Conservation (phyloP, 2,113 vertebrate genomes). For the Syrrhaptes paradoxus region DNA sequence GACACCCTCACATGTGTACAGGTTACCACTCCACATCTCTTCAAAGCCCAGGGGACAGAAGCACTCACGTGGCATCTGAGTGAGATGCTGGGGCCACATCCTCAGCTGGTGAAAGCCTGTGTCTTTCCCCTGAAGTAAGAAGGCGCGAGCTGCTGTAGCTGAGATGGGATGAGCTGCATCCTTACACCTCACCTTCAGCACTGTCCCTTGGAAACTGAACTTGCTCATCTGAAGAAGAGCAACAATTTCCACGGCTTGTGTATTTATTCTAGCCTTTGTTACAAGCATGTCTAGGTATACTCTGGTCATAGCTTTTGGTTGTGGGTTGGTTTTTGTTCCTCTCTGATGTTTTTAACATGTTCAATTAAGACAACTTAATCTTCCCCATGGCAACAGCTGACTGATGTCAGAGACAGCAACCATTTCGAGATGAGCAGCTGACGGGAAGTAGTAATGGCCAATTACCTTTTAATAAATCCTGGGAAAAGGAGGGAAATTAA, state of each 20-base stretch:
- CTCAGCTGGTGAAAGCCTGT: neutral
- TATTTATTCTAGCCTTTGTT: neutral
- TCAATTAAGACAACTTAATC: conserved; percentile 7
- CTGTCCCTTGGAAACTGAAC: neutral
- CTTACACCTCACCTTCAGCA: neutral
- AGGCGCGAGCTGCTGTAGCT: neutral
- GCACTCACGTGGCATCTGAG: neutral
- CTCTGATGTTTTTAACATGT: neutral
- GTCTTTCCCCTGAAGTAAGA: neutral
- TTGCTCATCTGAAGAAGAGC: neutral
- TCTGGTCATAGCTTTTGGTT: neutral
- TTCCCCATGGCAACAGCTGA: conserved; percentile 15
- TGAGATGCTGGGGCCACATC: neutral
- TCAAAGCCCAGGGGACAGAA: conserved; percentile 7
- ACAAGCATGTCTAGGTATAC: neutral
- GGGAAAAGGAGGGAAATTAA: neutral
- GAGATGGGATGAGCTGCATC: neutral
- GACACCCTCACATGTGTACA: neutral
- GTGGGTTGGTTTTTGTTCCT: neutral
- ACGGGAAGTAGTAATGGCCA: neutral
- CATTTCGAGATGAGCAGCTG: neutral
- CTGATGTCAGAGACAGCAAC: neutral
- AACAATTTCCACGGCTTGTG: neutral
- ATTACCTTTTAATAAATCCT: neutral
- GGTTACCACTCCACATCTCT: conserved; percentile 15